Conservation (phyloP, 2,888 invertebrate species). For the Agelastica alni region DNA sequence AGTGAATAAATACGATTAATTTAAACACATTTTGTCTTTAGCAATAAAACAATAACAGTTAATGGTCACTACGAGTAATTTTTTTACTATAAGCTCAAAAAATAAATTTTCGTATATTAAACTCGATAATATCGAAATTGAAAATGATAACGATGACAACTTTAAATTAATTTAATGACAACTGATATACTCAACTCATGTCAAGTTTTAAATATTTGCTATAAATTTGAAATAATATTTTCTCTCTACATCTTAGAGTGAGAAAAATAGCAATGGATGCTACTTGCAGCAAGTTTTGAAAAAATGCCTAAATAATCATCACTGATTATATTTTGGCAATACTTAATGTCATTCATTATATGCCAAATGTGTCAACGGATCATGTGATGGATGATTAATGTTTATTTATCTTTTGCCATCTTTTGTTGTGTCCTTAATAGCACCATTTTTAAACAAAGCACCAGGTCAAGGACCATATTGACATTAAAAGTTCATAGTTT, state of each 20-base stretch:
- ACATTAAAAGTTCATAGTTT: background rate
- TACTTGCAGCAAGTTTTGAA: no score
- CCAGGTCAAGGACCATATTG: background rate
- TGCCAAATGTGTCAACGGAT: background rate
- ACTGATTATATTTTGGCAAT: no score
- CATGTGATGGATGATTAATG: slow-evolving; percentile 1
- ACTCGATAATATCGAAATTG: slow-evolving; percentile 6
- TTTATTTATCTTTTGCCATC: background rate
- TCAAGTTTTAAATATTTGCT: no score
- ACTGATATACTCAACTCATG: no score
- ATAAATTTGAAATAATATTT: no score
- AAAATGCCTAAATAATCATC: no score
- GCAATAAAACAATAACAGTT: background rate
- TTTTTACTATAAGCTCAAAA: slow-evolving; percentile 7
- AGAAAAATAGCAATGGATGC: no score
- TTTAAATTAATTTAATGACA: background rate
- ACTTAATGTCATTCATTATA: no score
- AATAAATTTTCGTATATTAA: slow-evolving; percentile 12
- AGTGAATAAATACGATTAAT: slow-evolving; percentile 6
- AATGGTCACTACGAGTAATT: no score
- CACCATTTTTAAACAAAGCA: background rate
- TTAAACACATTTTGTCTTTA: slow-evolving; percentile 2
- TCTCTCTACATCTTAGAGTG: no score
- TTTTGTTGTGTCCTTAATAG: background rate
- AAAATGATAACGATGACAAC: slow-evolving; percentile 15